These are phyloP conservation scores for Climacteris rufus DNA, from an alignment of 2,113 vertebrate genomes.

Conservation along the genomic window DNA sequence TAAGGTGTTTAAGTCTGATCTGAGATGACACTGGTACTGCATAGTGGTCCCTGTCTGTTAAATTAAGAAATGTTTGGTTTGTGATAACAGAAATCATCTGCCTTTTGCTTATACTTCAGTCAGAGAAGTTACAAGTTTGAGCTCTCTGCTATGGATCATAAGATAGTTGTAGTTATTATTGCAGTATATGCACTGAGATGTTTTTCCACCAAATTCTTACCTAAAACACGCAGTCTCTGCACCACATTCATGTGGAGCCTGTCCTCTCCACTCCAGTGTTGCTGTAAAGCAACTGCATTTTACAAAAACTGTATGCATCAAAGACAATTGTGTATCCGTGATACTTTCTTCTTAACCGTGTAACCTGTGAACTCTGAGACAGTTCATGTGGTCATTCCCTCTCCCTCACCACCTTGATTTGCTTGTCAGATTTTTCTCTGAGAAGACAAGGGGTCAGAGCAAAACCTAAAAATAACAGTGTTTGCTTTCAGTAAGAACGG, in stretches of 20 bases:
- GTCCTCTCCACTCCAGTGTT: not conserved
- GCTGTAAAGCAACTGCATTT: not conserved
- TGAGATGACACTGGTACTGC: not conserved
- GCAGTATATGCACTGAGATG: not conserved
- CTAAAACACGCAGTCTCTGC: accelerated
- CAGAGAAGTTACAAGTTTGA: not conserved
- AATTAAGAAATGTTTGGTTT: not conserved
- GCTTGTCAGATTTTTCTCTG: not conserved
- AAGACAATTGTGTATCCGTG: accelerated
- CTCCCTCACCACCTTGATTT: not conserved
- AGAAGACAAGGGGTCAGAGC: not conserved
- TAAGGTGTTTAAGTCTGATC: not conserved
- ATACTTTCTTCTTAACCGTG: not conserved
- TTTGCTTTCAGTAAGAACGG: not conserved
- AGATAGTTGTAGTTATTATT: not conserved
- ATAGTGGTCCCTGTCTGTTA: not conserved
- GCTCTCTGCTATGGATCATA: not conserved
- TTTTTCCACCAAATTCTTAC: not conserved
- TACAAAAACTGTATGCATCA: not conserved
- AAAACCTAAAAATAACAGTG: not conserved
- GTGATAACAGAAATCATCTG: not conserved
- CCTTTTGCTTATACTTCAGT: not conserved
- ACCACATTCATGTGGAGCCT: accelerated
- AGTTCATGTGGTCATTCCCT: not conserved
- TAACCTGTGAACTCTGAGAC: not conserved